Evolutionary conservation across 2,888 invertebrate species (phyloP), one percentile per base, ranked within the genome.

Genomic region (Luperina testacea): DNA sequence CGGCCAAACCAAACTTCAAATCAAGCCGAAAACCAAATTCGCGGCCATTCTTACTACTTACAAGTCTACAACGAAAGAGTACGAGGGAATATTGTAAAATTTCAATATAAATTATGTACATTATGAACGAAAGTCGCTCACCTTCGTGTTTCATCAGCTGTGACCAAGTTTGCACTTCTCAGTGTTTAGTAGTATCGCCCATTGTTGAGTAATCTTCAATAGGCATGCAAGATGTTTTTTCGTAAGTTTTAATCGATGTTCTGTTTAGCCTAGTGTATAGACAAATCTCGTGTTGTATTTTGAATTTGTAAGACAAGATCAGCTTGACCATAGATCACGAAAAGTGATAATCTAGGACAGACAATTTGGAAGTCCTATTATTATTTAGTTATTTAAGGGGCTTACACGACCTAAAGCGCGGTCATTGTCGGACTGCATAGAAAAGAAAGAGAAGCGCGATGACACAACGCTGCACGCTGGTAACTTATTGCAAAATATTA

Each of bases 131-230:
- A 83, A 88, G 87, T 80, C 84, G 84, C 75, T 84, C 87, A 89
- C 78, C 89, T 89, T 86, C 89, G 85, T 77, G 81, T 78, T 87
- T 86, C 78, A 71, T 83, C 87, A 82, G 76, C 81, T 88, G 89
- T 89, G 85, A 87, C 88, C 75, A 80, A 85, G 81, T 77, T 81
- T 80, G 15, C 77, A 68, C 70, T 68, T 75, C 67, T n/a, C n/a
- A n/a, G n/a, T 80, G 77, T 76, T 67, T 73, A 77, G 45, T 76
- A 17, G 77, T 64, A 75, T 79, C 53, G 63, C 27, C 20, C 57
- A 83, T 86, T 85, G 73, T 86, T 85, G 73, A 72, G 77, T 61
- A 80, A 80, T 77, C 24, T 51, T 53, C 38, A 59, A 79, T 71
- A 38, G 69, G n/a, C 72, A 73, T 64, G 64, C 74, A 77, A 86